Evolutionary conservation across 1,140 invertebrate genomes (phyloP), one percentile per base, ranked within the genome.

Genomic region (Aphelinus atriplicis): DNA sequence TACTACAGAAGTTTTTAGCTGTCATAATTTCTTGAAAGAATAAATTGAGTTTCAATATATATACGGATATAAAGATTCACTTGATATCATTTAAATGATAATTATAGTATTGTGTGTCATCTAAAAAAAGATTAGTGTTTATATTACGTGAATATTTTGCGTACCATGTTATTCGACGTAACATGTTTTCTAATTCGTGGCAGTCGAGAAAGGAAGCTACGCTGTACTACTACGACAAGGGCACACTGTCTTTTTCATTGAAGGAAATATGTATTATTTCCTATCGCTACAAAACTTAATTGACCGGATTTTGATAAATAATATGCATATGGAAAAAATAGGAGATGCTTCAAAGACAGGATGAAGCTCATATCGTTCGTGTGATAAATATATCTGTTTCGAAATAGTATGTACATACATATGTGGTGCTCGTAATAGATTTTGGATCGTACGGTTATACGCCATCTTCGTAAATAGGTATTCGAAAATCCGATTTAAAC

Each of bases 261-360:
- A 71, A 58, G 62, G 68, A 75, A 71, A 70, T 55, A 58, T 75
- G 57, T 75, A 53, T 68, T 65, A 71, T 71, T 71, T 58, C 70
- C 71, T 62, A 43, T 61, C 56, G 61, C 7, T 55, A 60, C 68
- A 58, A 64, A 69, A 66, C 53, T 75, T 75, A 75, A 75, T 75
- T 71, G 73, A 62, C 60, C 68, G 73, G 62, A 65, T 71, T 71
- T 71, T 66, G 67, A 75, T 75, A 75, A 75, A 75, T 75, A 46
- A 43, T 65, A 43, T 57, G 7, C 45, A 61, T 46, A 61, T 50
- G 42, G 26, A 67, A 50, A 56, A 55, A 57, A 62, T 48, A 42
- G 50, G n/a, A 74, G 65, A 58, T 65, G 73, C 71, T 53, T 75
- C 73, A 71, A 71, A 68, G 68, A 70, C 73, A 71, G 73, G 62